These are phyloP conservation scores for Adineta ricciae DNA, from an alignment of 2,888 invertebrate genomes.

Conservation along the genomic window DNA sequence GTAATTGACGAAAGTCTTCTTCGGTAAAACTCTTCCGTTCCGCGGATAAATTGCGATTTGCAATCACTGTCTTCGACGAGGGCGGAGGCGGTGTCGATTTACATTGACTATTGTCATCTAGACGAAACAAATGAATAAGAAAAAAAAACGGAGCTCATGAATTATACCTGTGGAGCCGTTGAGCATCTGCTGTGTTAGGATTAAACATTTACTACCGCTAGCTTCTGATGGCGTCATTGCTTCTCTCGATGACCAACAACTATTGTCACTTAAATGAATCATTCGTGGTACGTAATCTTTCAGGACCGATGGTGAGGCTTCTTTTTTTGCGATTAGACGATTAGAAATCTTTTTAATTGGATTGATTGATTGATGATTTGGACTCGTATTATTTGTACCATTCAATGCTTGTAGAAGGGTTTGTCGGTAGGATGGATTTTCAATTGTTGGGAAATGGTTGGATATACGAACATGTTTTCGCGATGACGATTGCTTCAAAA, in stretches of 20 bases:
- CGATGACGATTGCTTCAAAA: neutral
- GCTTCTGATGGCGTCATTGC: neutral
- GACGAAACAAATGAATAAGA: neutral
- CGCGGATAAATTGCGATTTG: neutral
- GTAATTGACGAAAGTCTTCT: constrained; percentile 21
- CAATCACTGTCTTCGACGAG: neutral
- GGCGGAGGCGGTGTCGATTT: neutral
- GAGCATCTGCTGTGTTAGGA: neutral
- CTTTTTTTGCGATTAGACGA: neutral
- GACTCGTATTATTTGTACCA: neutral
- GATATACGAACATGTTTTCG: neutral
- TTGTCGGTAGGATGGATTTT: neutral
- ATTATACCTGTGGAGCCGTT: neutral
- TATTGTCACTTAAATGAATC: constrained; percentile 8
- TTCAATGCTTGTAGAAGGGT: constrained; percentile 1
- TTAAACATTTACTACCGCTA: neutral
- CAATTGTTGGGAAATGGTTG: neutral
- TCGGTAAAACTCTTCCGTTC: constrained; percentile 17
- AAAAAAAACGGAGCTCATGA: too few species aligned
- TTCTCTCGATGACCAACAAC: constrained; percentile 20
- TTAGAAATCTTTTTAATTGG: neutral
- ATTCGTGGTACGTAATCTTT: constrained; percentile 4
- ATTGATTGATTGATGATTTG: neutral
- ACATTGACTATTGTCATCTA: neutral
- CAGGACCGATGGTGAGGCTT: neutral